Conservation (phyloP, 2,888 invertebrate genomes). For the Ectropis crepuscularia region DNA sequence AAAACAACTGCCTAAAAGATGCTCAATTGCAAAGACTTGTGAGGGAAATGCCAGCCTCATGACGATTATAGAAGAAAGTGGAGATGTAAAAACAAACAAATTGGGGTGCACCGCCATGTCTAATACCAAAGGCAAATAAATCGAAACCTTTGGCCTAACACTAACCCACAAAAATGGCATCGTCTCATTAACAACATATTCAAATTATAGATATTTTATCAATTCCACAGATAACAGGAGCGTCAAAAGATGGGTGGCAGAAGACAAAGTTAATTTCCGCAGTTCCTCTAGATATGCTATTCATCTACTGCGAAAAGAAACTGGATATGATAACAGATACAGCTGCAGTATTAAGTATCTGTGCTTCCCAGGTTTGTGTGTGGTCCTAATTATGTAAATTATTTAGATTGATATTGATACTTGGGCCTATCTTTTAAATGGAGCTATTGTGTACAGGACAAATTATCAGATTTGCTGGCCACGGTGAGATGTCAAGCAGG, state of each 20-base stretch:
- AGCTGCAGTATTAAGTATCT: slow-evolving; percentile 73
- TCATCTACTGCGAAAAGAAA: slow-evolving; percentile 68
- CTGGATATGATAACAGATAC: slow-evolving; percentile 72
- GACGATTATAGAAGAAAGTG: too few species aligned
- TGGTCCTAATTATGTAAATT: background rate
- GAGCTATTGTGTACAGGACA: slow-evolving; percentile 47
- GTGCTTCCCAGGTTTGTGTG: slow-evolving; percentile 66
- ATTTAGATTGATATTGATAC: too few species aligned
- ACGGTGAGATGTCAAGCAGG: slow-evolving; percentile 97
- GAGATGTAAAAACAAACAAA: too few species aligned
- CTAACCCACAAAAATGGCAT: too few species aligned
- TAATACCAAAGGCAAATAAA: too few species aligned
- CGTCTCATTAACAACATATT: too few species aligned
- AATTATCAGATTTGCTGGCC: slow-evolving; percentile 82
- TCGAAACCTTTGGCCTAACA: too few species aligned
- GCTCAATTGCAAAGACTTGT: too few species aligned
- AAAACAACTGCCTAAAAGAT: too few species aligned
- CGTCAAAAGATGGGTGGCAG: slow-evolving; percentile 72
- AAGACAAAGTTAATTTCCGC: slow-evolving; percentile 71
- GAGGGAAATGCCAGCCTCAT: too few species aligned
- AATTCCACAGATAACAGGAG: slow-evolving; percentile 66
- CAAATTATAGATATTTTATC: background rate
- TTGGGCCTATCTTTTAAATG: too few species aligned
- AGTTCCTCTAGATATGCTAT: slow-evolving; percentile 75
- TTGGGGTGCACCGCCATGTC: too few species aligned